phyloP scores from a whole-genome alignment of 1,140 invertebrate genomes.

The Goniozus legneri region DNA sequence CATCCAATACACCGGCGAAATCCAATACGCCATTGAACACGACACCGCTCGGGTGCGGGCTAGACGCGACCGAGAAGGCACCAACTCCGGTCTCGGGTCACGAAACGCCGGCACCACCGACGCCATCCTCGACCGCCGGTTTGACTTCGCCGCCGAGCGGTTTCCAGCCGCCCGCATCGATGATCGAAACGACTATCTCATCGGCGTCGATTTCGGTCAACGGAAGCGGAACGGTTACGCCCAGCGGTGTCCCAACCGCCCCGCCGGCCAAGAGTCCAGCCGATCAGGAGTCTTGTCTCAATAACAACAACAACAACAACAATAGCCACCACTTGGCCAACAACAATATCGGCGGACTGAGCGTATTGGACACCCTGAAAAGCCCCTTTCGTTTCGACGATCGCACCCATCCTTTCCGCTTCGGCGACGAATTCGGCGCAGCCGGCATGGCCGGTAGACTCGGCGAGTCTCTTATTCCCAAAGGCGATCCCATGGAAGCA shows the following conservation, averaged over 20 bases:
- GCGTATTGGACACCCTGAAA: slow-evolving; percentile 58
- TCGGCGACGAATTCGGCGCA: slow-evolving; percentile 73
- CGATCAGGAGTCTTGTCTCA: slow-evolving; percentile 57
- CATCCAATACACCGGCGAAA: slow-evolving; percentile 42
- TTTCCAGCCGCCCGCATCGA: slow-evolving; percentile 25
- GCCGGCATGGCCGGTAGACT: slow-evolving; percentile 73
- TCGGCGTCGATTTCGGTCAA: slow-evolving; percentile 23
- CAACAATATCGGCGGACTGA: slow-evolving; percentile 49
- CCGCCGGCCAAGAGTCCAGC: slow-evolving; percentile 58
- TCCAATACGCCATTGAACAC: slow-evolving; percentile 44
- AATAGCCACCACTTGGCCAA: slow-evolving; percentile 38
- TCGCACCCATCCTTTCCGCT: slow-evolving; percentile 65
- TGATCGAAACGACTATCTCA: slow-evolving; percentile 28
- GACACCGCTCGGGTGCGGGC: slow-evolving; percentile 24
- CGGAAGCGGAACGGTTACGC: slow-evolving; percentile 21
- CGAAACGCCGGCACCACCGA: slow-evolving; percentile 50
- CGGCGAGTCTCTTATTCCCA: slow-evolving; percentile 83
- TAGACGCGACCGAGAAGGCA: slow-evolving; percentile 45
- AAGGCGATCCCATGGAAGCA: slow-evolving; percentile 88
- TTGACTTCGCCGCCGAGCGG: slow-evolving; percentile 42
- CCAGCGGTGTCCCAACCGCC: slow-evolving; percentile 24
- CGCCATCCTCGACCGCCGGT: slow-evolving; percentile 45
- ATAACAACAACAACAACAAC: slow-evolving; percentile 55
- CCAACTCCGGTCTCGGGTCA: slow-evolving; percentile 47
- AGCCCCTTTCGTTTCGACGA: slow-evolving; percentile 76